Percentiles rank a stretch among this genome's conserved stretches.
Evolutionary conservation across 1,140 invertebrate genomes (phyloP).

Genomic region (Agrypnia vestita): DNA sequence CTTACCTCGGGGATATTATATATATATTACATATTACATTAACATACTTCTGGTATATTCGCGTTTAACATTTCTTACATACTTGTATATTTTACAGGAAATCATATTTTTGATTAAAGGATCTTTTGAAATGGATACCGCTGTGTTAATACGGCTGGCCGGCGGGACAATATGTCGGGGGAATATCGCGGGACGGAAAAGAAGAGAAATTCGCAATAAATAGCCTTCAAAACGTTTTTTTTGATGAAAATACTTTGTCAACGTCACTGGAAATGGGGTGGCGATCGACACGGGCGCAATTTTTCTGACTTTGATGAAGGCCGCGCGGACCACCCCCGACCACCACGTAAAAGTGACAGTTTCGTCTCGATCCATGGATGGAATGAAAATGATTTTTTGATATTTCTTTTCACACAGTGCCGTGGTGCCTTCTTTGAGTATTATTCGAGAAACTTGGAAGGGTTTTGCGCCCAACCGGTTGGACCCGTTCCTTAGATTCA

Average conservation of each 20-base stretch:
- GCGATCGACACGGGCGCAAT: conserved; percentile 45
- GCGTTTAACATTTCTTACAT: too few relatives aligned
- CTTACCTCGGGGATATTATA: too few relatives aligned
- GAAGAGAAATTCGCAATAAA: conserved; percentile 54
- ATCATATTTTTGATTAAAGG: neutral
- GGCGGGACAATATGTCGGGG: conserved; percentile 45
- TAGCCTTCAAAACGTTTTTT: conserved; percentile 58
- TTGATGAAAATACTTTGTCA: conserved; percentile 59
- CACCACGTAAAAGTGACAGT: neutral
- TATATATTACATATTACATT: too few relatives aligned
- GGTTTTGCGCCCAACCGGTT: conserved; percentile 19
- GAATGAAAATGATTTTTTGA: too few relatives aligned
- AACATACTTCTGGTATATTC: too few relatives aligned
- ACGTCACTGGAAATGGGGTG: conserved; percentile 24
- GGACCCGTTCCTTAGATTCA: neutral
- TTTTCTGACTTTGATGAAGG: conserved; percentile 55
- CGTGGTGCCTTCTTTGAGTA: neutral
- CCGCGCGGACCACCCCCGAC: neutral
- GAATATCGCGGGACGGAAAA: conserved; percentile 34
- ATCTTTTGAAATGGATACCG: neutral
- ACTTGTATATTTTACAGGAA: too few relatives aligned
- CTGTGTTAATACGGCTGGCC: neutral
- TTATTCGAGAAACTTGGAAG: neutral
- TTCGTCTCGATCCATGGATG: neutral
- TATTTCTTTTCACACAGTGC: neutral